A percentile compares a stretch with the other conserved stretches of the same genome.
phyloP scores from a whole-genome alignment of 2,888 invertebrate species.

The Himalopsyche tibetana region DNA sequence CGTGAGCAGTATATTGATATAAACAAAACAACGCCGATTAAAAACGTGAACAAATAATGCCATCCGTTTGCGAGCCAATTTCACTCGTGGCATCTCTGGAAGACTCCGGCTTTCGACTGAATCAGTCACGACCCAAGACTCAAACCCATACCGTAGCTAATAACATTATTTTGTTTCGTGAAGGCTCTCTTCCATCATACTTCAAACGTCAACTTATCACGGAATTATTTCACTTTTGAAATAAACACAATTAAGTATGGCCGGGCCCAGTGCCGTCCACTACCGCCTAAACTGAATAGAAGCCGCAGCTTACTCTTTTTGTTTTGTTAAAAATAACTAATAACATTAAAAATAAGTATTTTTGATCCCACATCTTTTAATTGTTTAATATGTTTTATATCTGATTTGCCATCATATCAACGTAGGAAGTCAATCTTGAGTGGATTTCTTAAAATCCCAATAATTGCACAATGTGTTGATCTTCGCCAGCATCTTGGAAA shows the following conservation, averaged over 20 bases:
- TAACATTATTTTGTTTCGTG: conserved; percentile 58
- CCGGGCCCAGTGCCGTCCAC: not conserved
- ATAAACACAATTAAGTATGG: conserved; percentile 10
- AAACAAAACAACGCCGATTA: not conserved
- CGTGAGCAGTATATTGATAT: not conserved
- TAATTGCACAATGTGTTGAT: too few relatives aligned
- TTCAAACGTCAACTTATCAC: conserved; percentile 44
- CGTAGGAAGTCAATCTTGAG: too few relatives aligned
- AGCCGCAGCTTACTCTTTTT: too few relatives aligned
- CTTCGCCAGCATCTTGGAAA: too few relatives aligned
- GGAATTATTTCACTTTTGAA: conserved; percentile 40
- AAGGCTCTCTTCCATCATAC: conserved; percentile 47
- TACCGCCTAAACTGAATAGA: too few relatives aligned
- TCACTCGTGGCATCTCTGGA: conserved; percentile 14
- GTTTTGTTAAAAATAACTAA: too few relatives aligned
- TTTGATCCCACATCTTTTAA: too few relatives aligned
- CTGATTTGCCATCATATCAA: too few relatives aligned
- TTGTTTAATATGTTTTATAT: too few relatives aligned
- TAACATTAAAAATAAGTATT: too few relatives aligned
- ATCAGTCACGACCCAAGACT: conserved; percentile 52
- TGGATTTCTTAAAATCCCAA: too few relatives aligned
- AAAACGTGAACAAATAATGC: not conserved
- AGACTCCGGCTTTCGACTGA: conserved; percentile 17
- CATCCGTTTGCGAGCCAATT: conserved; percentile 22
- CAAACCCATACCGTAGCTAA: conserved; percentile 53